Evolutionary conservation across 2,888 invertebrate species (phyloP), one percentile per base, ranked within the genome.

Genomic region (Scaptomyza flava): DNA sequence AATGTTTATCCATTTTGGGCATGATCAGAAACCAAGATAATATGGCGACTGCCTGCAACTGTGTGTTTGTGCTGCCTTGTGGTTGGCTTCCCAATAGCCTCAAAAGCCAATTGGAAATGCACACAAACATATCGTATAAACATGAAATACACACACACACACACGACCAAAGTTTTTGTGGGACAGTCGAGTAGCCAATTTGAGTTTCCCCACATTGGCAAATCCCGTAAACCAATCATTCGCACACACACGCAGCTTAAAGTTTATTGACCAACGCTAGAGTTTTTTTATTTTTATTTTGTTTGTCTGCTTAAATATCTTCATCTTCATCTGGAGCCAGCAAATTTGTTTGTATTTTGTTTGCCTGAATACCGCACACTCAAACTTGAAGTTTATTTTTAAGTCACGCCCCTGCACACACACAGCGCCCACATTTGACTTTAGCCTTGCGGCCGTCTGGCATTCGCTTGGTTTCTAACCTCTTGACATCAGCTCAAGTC

Each of bases 271-370:
- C 78, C 78, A 71, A 63, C 65, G 69, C 59, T 69, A 70, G 50
- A 51, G 58, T 58, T 65, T 59, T 57, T 58, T 63, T 14, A 33
- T 53, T 62, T 61, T 61, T 53, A 61, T 70, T 68, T 66, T 77
- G 68, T 69, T 83, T 83, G 72, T 54, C 59, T 69, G 72, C 72
- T 82, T 86, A 78, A 81, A 83, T 76, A 69, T 83, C 81, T 68
- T 72, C 69, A 80, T 81, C 78, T 70, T 77, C 53, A 67, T 67
- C 68, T 66, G 45, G 7, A 66, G 51, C 54, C 69, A 57, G 54
- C 34, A 83, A 86, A 83, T 82, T 83, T 86, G 80, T 73, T 86
- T 78, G 86, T 78, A 68, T 78, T 83, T 73, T 76, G 77, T 83
- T 66, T 53, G 67, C 64, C 58, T 60, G 68, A 65, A 68, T 62